Conservation (phyloP, 1,140 invertebrate genomes). For the Pissodes strobi region DNA sequence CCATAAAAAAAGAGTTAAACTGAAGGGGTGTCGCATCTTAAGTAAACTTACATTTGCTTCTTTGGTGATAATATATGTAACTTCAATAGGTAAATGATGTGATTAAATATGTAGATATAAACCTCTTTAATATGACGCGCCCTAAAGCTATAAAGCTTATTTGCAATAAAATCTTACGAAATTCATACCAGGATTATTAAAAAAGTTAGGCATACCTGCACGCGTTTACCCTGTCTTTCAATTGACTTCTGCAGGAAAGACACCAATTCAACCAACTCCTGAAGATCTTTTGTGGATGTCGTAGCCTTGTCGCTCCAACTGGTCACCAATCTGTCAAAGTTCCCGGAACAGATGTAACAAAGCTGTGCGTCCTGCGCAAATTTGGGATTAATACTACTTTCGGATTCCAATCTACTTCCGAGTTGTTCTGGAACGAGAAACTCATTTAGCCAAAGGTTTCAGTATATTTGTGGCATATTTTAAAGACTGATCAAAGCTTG, state of each 20-base stretch:
- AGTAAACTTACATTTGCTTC: no score
- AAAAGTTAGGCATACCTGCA: conserved; percentile 53
- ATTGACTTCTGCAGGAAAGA: conserved; percentile 78
- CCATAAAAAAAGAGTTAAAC: no score
- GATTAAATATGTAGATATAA: no score
- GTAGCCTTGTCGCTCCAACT: conserved; percentile 56
- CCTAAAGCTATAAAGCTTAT: no score
- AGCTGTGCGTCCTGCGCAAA: conserved; percentile 75
- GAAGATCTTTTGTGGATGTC: conserved; percentile 59
- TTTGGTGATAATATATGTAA: no score
- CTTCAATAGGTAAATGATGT: no score
- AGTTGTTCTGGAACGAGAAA: conserved; percentile 65
- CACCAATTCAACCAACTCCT: conserved; percentile 82
- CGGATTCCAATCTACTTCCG: conserved; percentile 65
- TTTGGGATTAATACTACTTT: conserved; percentile 60
- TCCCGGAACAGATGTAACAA: conserved; percentile 88
- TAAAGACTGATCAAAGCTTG: no score
- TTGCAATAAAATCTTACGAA: no score
- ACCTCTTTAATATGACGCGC: no score
- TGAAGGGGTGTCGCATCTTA: no score
- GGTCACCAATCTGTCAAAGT: conserved; percentile 71
- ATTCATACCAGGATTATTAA: neutral
- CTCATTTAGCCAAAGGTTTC: no score
- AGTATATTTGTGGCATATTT: no score
- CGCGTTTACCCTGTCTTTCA: conserved; percentile 66